Conservation (phyloP, 2,797 vertebrate species). For the Chiroxiphia lanceolata region DNA sequence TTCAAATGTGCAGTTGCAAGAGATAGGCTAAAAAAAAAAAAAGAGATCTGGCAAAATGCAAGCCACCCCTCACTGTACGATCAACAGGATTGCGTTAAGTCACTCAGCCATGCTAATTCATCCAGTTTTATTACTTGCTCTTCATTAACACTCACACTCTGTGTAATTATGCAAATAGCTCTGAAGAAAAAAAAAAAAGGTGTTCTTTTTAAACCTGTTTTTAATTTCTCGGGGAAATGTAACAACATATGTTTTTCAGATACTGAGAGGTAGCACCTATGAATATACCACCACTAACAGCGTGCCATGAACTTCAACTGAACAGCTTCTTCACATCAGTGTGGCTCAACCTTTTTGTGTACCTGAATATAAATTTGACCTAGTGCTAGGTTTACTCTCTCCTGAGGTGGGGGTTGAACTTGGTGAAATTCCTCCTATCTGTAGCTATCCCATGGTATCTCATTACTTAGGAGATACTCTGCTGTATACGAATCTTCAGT, state of each 20-base stretch:
- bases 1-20: constrained; percentile 64
- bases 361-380: background rate
- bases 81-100: constrained; percentile 64
- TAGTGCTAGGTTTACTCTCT: background rate
- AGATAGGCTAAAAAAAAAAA: background rate
- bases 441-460: background rate
- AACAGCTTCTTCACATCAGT: background rate
- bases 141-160: constrained; percentile 64
- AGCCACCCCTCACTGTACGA: constrained; percentile 39
- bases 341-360: background rate
- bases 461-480: background rate
- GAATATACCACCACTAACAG: background rate
- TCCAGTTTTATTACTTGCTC: constrained; percentile 61
- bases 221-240: background rate
- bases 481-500: background rate
- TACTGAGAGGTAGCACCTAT: background rate
- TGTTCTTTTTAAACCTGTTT: constrained; percentile 1
- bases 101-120: constrained; percentile 74
- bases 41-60: constrained; percentile 40
- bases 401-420: background rate
- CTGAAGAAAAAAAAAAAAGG: background rate
- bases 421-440: background rate
- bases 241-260: background rate
- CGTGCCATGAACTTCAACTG: background rate
- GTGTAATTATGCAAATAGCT: constrained; percentile 67